Evolutionary conservation across 37 sponge, comb jelly and placozoan species (phyloP).

Genomic region (Lycopodina hypogea): DNA sequence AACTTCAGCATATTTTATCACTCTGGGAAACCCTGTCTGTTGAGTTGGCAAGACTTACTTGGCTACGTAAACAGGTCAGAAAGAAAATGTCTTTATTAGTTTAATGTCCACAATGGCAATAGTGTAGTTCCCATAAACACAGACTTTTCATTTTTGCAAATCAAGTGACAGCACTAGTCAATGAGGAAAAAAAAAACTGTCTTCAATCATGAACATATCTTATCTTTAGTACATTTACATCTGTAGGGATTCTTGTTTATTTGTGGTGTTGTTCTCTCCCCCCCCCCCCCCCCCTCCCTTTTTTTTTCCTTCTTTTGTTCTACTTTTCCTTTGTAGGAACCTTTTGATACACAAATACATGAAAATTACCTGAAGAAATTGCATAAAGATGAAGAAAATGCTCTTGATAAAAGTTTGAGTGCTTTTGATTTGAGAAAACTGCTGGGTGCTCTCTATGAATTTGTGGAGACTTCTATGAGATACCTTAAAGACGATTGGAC

Average conservation of each 20-base stretch:
- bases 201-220: too few species aligned
- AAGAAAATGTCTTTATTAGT: too few species aligned
- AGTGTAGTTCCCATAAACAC: too few species aligned
- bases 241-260: too few species aligned
- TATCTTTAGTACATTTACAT: too few species aligned
- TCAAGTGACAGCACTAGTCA: too few species aligned
- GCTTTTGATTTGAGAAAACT: slow-evolving; percentile 19
- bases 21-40: slow-evolving; percentile 67
- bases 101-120: too few species aligned
- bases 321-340: slow-evolving; percentile 1
- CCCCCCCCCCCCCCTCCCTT: too few species aligned
- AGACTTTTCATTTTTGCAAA: too few species aligned
- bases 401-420: slow-evolving; percentile 3
- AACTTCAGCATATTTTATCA: slow-evolving; percentile 49
- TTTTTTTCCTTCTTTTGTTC: neutral
- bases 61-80: slow-evolving; percentile 37
- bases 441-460: slow-evolving; percentile 49
- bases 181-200: too few species aligned
- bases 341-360: neutral
- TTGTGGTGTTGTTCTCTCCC: too few species aligned
- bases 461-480: slow-evolving; percentile 40
- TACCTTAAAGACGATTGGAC: neutral
- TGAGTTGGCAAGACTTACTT: slow-evolving; percentile 33
- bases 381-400: neutral
- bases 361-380: neutral